Evolutionary conservation across 1,140 invertebrate genomes (phyloP), one percentile per base, ranked within the genome.

Genomic region (Penaeus chinensis): DNA sequence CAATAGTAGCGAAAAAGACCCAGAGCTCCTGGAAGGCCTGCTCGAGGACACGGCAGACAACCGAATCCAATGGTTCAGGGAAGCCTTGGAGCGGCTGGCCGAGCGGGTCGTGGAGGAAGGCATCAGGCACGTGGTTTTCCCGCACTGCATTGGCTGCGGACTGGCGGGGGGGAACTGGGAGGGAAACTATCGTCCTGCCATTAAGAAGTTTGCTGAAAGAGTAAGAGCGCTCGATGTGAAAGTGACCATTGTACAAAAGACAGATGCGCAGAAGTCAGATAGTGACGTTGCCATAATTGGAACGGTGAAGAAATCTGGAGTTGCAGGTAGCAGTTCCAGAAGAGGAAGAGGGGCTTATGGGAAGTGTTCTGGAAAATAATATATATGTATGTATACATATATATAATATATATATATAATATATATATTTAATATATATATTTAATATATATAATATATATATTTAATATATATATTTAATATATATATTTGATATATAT

Each of bases 111-210:
- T 32, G 37, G n/a, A 77, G 42, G 60, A 37, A 27, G 24, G 8
- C 13, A 24, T 84, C 54, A 84, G 20, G 3, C 24, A 63, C 18
- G 60, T 84, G 32, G n/a, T 84, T 16, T 84, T 84, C 42, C 83
- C 83, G 13, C 62, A 13, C 20, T 32, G 19, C 32, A 84, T 84
- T 18, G 83, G 83, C 13, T 77, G 83, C 22, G 83, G 83, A 3
- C 62, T 76, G 22, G 83, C 83, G 11, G 83, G 83, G 19, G 83
- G 83, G 62, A 77, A 84, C 71, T 84, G 83, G 83, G 60, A 77
- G 54, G 78, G 32, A 42, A 74, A 84, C 60, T 84, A 84, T 47
- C 32, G 65, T 27, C 83, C 83, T 27, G 69, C 71, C 13, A 77
- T 84, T 32, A 84, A 76, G 61, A 20, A 32, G 0, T 84, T 84